phyloP scores from a whole-genome alignment of 2,888 invertebrate genomes.

The Cryptophagus acutangulus region DNA sequence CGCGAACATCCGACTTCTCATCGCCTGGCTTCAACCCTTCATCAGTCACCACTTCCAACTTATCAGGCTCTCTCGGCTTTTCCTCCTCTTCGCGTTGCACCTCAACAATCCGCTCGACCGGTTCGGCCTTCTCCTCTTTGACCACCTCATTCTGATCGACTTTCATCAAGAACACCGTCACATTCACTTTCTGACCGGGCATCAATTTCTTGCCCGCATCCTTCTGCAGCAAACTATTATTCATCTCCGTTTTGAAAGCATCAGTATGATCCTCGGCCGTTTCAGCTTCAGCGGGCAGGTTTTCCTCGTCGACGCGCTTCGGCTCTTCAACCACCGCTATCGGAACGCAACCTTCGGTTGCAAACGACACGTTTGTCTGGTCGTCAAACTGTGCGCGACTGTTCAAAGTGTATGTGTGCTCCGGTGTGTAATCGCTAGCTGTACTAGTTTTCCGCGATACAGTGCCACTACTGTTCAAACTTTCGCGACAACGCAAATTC shows the following conservation, averaged over 20 bases:
- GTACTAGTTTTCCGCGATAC: constrained; percentile 56
- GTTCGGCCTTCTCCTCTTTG: constrained; percentile 7
- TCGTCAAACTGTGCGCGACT: constrained; percentile 24
- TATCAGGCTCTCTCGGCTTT: constrained; percentile 24
- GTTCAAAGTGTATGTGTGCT: constrained; percentile 48
- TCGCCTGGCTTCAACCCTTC: constrained; percentile 13
- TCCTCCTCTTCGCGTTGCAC: constrained; percentile 22
- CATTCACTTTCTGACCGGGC: constrained; percentile 41
- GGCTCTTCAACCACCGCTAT: constrained; percentile 7
- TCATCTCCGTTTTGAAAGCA: constrained; percentile 35
- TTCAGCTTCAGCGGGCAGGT: constrained; percentile 6
- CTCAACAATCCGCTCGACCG: constrained; percentile 21
- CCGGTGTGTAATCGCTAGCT: constrained; percentile 55
- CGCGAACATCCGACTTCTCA: constrained; percentile 34
- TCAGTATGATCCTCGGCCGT: constrained; percentile 26
- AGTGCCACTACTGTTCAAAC: constrained; percentile 47
- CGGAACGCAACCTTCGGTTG: constrained; percentile 31
- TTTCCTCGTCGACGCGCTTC: constrained; percentile 11
- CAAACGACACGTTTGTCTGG: constrained; percentile 34
- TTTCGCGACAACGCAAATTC: constrained; percentile 42
- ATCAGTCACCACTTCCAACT: constrained; percentile 10
- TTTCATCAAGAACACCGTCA: constrained; percentile 41
- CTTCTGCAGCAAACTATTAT: constrained; percentile 35
- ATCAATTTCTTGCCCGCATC: constrained; percentile 33
- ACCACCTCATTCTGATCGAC: constrained; percentile 16